These are phyloP conservation scores for Pedionomus torquatus DNA, from an alignment of 2,113 vertebrate genomes.

Conservation along the genomic window DNA sequence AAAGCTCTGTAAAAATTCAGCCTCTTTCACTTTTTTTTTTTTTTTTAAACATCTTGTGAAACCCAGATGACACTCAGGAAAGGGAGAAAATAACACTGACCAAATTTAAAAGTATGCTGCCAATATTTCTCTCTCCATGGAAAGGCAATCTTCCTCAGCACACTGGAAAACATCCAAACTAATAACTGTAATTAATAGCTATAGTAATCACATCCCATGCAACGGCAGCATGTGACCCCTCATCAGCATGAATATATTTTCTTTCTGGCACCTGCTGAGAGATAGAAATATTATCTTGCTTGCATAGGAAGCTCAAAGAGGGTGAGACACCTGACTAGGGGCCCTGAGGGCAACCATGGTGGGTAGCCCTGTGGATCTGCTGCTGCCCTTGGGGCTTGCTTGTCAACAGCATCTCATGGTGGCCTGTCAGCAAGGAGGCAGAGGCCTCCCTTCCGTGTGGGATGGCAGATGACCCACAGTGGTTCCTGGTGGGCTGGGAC, in stretches of 20 bases:
- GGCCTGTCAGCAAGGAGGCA: neutral
- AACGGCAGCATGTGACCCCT: neutral
- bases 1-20: neutral
- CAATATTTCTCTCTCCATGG: neutral
- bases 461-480: neutral
- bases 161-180: conserved; percentile 2
- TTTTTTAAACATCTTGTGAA: neutral
- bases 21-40: neutral
- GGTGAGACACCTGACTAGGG: fast-evolving
- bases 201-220: neutral
- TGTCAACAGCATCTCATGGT: fast-evolving
- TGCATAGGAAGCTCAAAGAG: neutral
- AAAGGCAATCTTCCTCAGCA: neutral
- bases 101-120: neutral
- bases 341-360: neutral
- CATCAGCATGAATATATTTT: neutral
- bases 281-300: neutral
- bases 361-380: neutral
- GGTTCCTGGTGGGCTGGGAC: neutral
- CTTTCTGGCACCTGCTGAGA: neutral
- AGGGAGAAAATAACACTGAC: neutral
- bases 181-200: conserved; percentile 41
- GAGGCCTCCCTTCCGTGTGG: neutral
- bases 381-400: neutral
- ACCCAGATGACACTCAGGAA: neutral